A percentile compares a stretch with the other conserved stretches of the same genome.
phyloP scores from a whole-genome alignment of 2,113 vertebrate species.

The Gambusia affinis region DNA sequence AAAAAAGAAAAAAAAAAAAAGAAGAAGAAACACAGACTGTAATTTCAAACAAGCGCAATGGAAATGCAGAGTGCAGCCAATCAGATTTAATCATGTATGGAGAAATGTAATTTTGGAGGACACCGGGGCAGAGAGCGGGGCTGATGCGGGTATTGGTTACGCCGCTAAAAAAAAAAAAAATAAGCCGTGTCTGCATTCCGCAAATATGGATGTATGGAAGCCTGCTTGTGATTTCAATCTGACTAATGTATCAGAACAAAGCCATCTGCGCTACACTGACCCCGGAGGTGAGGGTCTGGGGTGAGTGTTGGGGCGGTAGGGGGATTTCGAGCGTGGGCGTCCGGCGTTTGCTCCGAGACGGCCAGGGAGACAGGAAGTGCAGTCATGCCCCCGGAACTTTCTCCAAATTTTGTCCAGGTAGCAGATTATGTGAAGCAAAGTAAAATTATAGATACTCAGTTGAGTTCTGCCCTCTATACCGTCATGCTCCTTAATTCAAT shows the following conservation, averaged over 20 bases:
- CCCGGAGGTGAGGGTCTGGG: slow-evolving; percentile 67
- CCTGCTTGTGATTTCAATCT: slow-evolving; percentile 80
- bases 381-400: not conserved
- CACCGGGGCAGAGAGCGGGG: slow-evolving; percentile 71
- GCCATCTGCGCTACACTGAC: slow-evolving; percentile 78
- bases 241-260: slow-evolving; percentile 82
- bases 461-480: not conserved
- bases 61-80: slow-evolving; percentile 73
- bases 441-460: not conserved
- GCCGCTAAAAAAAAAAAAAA: slow-evolving; percentile 57
- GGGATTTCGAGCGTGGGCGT: slow-evolving; percentile 47
- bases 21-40: slow-evolving; percentile 46
- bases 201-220: slow-evolving; percentile 78
- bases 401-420: not conserved
- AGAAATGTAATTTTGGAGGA: slow-evolving; percentile 80
- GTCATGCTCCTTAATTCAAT: not conserved
- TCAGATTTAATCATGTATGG: slow-evolving; percentile 80
- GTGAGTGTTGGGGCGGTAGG: slow-evolving; percentile 12
- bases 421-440: not conserved
- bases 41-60: slow-evolving; percentile 73
- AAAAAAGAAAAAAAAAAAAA: no score
- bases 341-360: slow-evolving; percentile 43
- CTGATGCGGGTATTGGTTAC: slow-evolving; percentile 74
- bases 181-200: slow-evolving; percentile 66
- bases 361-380: slow-evolving; percentile 36